A percentile compares a stretch with the other conserved stretches of the same genome.
Conservation (phyloP, 1,140 invertebrate genomes). For the Hesperophylax magnus region DNA sequence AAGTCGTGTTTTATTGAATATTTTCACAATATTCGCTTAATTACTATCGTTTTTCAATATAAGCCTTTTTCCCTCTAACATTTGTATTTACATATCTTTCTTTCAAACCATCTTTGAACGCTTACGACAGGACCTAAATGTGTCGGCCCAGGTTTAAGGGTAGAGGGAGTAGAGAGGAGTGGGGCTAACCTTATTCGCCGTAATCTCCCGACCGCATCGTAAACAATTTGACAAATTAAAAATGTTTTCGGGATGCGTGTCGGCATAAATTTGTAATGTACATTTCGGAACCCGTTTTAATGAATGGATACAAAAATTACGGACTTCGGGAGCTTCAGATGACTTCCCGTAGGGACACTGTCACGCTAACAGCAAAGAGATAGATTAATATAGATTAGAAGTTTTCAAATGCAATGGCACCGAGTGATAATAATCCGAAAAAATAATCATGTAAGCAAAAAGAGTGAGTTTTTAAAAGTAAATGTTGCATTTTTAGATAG, state of each 20-base stretch:
- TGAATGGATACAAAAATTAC: conserved; percentile 5
- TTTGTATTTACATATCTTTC: too few species aligned
- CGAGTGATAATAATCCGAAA: neutral
- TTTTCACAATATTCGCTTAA: too few species aligned
- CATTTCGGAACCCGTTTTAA: conserved; percentile 8
- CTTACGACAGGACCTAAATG: too few species aligned
- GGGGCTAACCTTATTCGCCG: neutral
- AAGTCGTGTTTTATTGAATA: too few species aligned
- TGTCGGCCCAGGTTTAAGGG: neutral
- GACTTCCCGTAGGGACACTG: neutral
- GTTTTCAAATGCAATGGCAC: neutral
- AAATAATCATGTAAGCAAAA: neutral
- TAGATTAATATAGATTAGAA: neutral
- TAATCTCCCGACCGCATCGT: conserved; percentile 28
- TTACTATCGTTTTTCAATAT: too few species aligned
- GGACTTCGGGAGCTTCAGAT: neutral
- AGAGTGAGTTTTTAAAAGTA: too few species aligned
- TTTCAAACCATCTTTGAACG: too few species aligned
- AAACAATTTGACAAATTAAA: conserved; percentile 39
- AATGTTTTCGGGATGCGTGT: conserved; percentile 37
- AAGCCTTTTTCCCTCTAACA: too few species aligned
- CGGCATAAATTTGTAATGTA: conserved; percentile 35
- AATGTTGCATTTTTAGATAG: too few species aligned
- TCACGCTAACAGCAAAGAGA: neutral
- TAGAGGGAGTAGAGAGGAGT: too few species aligned